Evolutionary conservation across 37 sponge, comb jelly and placozoan genomes (phyloP), one percentile per base, ranked within the genome.

Genomic region (Theonella swinhoei): DNA sequence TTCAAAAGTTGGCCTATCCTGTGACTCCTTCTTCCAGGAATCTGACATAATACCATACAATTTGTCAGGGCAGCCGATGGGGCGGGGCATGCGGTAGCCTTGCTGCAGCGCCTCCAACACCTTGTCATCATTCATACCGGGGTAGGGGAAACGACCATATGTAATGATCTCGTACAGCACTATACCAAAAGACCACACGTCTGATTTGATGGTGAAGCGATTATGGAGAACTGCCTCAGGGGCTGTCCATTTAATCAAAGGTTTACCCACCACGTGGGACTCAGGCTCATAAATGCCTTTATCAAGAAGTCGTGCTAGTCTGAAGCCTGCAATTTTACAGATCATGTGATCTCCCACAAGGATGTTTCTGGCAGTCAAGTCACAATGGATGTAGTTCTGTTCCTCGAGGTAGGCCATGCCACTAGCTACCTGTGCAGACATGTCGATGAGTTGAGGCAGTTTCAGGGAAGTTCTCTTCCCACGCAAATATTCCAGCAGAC

Each of bases 161-260:
- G 96, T 98, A 31, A 96, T 87, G 26, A 98, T 61, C 72, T 98
- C 99, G 19, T 90, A 92, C 35, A 98, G 77, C 25, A 96, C 89
- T 19, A 98, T 88, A 24, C 96, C 99, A 88, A 92, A 96, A 31
- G 95, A 91, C 99, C 99, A 98, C 37, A 98, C 93, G 58, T 98
- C 99, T 19, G 99, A 94, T 65, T 98, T 98, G 61, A 94, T 92
- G 36, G 95, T 88, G 87, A 98, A 98, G 36, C 83, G 64, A 66
- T 79, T 95, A 80, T 92, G 87, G 58, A 87, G 72, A 38, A 90
- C 87, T 22, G 96, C 99, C 64, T 98, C 99, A n/a, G 99, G 99
- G 20, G 99, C 96, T 0, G 96, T 96, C 99, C 99, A 98, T 71
- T 98, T 98, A 67, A 96, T 94, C 42, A 96, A 94, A 83, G 96